Evolutionary conservation across 2,888 invertebrate species (phyloP).

Genomic region (Drosophila fungiperda): DNA sequence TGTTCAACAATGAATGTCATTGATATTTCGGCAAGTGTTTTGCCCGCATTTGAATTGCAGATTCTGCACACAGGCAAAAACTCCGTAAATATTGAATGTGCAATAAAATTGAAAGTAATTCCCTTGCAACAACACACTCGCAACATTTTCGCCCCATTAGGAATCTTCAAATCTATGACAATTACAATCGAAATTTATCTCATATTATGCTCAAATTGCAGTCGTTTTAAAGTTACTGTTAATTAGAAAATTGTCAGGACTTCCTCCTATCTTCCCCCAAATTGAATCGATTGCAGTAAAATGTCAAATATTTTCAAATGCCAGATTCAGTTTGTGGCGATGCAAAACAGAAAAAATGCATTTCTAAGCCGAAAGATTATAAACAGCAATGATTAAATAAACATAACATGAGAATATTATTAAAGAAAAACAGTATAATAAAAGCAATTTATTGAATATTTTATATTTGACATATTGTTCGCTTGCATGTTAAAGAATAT

Average conservation of each 20-base stretch:
- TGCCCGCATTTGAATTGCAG: conserved; percentile 28
- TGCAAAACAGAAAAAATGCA: not conserved
- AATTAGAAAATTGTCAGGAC: conserved; percentile 68
- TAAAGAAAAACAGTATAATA: not conserved
- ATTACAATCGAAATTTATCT: conserved; percentile 67
- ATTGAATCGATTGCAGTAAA: conserved; percentile 13
- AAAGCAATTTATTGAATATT: not conserved
- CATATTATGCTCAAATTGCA: conserved; percentile 41
- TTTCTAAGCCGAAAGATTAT: not conserved
- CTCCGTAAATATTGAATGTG: conserved; percentile 61
- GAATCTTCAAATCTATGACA: conserved; percentile 63
- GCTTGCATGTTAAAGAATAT: not conserved
- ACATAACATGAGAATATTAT: not conserved
- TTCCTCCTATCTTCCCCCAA: not conserved
- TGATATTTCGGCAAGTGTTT: conserved; percentile 37
- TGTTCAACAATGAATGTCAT: conserved; percentile 21
- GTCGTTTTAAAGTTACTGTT: conserved; percentile 64
- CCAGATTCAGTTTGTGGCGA: not conserved
- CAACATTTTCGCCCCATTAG: conserved; percentile 9
- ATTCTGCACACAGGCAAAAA: conserved; percentile 32
- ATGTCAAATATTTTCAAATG: conserved; percentile 9
- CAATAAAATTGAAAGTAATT: conserved; percentile 71
- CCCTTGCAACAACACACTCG: conserved; percentile 34
- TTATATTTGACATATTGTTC: not conserved
- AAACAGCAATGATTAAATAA: not conserved